phyloP scores from a whole-genome alignment of 1,140 invertebrate species.

The Dinothrombium tinctorium region DNA sequence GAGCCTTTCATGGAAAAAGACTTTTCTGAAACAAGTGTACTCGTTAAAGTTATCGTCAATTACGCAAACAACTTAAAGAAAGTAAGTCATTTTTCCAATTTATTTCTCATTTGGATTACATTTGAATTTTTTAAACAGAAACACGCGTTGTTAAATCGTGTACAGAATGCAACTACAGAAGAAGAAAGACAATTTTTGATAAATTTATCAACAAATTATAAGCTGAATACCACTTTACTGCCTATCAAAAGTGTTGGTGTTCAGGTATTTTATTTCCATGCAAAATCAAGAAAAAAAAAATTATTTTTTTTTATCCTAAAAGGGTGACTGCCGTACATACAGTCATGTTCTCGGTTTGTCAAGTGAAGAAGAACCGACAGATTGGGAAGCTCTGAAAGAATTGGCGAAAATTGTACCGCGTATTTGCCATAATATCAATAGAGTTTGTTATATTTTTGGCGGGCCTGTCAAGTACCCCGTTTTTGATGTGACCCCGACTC shows the following conservation, averaged over 20 bases:
- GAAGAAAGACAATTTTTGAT: constrained; percentile 41
- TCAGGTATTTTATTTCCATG: no score
- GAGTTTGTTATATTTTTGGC: constrained; percentile 83
- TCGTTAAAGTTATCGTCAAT: constrained; percentile 78
- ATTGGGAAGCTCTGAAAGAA: constrained; percentile 64
- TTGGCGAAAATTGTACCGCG: constrained; percentile 66
- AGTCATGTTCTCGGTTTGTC: constrained; percentile 90
- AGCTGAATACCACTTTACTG: constrained; percentile 56
- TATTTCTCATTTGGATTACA: background rate
- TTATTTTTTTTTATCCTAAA: constrained; percentile 8
- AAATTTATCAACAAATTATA: constrained; percentile 49
- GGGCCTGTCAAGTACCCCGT: constrained; percentile 59
- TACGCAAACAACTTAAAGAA: constrained; percentile 75
- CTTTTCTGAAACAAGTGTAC: constrained; percentile 71
- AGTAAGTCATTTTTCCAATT: constrained; percentile 19
- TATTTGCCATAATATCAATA: constrained; percentile 86
- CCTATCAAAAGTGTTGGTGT: constrained; percentile 91
- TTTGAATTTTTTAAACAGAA: constrained; percentile 27
- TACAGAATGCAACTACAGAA: constrained; percentile 52
- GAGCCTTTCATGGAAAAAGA: constrained; percentile 86
- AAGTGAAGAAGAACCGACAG: constrained; percentile 35
- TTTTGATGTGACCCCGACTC: constrained; percentile 79
- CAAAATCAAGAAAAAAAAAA: constrained; percentile 4
- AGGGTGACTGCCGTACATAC: constrained; percentile 76
- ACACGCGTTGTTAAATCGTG: constrained; percentile 64